Percentiles rank a stretch among this genome's conserved stretches.
Conservation (phyloP, 2,888 invertebrate genomes). For the Tortrix viridana region DNA sequence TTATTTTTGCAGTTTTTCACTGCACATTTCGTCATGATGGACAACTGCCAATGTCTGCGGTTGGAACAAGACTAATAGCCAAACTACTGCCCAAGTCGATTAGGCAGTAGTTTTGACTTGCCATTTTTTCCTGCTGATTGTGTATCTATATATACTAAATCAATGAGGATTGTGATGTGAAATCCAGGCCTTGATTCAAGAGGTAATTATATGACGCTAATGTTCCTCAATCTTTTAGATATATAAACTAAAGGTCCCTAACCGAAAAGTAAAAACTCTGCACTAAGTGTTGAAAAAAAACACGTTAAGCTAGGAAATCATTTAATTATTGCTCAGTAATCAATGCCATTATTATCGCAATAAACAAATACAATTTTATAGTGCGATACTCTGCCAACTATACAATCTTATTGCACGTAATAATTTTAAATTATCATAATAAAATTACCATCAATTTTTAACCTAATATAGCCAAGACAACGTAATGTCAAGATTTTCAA, state of each 20-base stretch:
- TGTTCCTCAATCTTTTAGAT: too few species aligned
- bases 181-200: too few species aligned
- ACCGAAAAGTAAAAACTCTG: not conserved
- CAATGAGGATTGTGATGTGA: too few species aligned
- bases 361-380: constrained; percentile 24
- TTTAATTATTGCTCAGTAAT: constrained; percentile 16
- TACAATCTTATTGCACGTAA: constrained; percentile 32
- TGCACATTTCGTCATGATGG: too few species aligned
- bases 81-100: too few species aligned
- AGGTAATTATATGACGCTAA: not conserved
- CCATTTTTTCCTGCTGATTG: too few species aligned
- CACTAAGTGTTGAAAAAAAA: not conserved
- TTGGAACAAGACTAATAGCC: too few species aligned
- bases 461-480: constrained; percentile 20
- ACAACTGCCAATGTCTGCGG: too few species aligned
- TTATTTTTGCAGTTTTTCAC: too few species aligned
- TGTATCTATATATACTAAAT: too few species aligned
- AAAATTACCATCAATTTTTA: constrained; percentile 23
- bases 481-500: constrained; percentile 23
- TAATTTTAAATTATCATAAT: constrained; percentile 18
- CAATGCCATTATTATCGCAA: not conserved
- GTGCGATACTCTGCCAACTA: constrained; percentile 26
- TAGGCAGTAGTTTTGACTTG: too few species aligned
- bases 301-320: constrained; percentile 2
- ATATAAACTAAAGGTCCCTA: too few species aligned